A percentile compares a stretch with the other conserved stretches of the same genome.
Evolutionary conservation across 1,140 invertebrate species (phyloP).

Genomic region (Drosophila arizonae): DNA sequence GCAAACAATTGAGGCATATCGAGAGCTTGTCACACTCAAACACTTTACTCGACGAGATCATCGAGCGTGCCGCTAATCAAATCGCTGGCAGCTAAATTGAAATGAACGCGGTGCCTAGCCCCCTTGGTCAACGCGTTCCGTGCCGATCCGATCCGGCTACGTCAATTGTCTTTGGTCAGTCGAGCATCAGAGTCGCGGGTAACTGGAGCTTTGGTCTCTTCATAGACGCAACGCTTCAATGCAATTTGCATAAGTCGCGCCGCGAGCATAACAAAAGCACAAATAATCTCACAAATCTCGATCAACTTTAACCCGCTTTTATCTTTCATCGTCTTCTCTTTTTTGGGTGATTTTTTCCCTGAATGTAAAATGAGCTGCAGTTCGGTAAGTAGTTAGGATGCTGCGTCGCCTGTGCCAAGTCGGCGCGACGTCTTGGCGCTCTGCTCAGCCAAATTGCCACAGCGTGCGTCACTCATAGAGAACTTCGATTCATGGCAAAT

Average conservation of each 20-base stretch:
- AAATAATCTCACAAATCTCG: conserved; percentile 12
- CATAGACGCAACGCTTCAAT: conserved; percentile 21
- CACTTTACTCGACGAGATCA: not conserved
- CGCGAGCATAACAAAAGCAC: conserved; percentile 1
- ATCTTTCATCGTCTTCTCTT: not conserved
- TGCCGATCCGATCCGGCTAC: not conserved
- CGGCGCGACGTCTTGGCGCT: not conserved
- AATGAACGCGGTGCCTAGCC: conserved; percentile 19
- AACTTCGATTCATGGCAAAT: not conserved
- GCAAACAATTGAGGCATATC: conserved; percentile 59
- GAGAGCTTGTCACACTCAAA: conserved; percentile 15
- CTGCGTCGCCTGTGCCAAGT: conserved; percentile 23
- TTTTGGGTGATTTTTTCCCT: not conserved
- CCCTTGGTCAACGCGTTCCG: too few relatives aligned
- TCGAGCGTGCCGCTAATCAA: conserved; percentile 39
- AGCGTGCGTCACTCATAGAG: conserved; percentile 1
- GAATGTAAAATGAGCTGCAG: conserved; percentile 12
- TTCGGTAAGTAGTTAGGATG: conserved; percentile 35
- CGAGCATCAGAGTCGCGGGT: conserved; percentile 10
- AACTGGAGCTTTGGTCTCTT: not conserved
- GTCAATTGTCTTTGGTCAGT: conserved; percentile 42
- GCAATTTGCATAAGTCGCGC: conserved; percentile 32
- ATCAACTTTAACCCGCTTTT: conserved; percentile 38
- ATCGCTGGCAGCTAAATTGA: conserved; percentile 50
- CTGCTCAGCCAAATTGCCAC: not conserved